These are phyloP conservation scores for Nyctereutes procyonoides DNA, from an alignment of 2,113 vertebrate genomes.

Conservation along the genomic window DNA sequence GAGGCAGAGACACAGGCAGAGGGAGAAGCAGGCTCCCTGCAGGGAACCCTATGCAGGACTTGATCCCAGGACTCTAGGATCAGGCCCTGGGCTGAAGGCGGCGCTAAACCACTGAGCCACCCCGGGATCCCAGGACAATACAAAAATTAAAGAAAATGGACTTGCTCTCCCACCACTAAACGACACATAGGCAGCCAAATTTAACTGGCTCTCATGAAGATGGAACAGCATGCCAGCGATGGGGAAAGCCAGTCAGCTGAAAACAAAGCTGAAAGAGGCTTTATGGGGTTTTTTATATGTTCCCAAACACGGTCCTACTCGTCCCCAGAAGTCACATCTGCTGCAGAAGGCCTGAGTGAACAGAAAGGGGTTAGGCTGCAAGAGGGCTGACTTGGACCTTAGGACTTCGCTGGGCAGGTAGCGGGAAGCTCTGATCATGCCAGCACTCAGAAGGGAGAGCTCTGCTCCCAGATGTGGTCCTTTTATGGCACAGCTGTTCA, in stretches of 20 bases:
- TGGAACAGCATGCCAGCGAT: neutral
- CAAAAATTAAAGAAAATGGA: neutral
- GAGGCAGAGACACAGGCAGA: no score
- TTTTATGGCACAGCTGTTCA: neutral
- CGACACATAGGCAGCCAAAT: neutral
- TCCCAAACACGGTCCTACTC: neutral
- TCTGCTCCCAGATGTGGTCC: neutral
- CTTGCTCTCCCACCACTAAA: neutral
- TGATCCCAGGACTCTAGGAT: no score
- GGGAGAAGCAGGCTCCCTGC: no score
- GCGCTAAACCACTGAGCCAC: no score
- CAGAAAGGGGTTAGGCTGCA: neutral
- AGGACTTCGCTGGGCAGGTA: neutral
- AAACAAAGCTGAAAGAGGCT: neutral
- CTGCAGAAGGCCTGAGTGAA: neutral
- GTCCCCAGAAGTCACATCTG: neutral
- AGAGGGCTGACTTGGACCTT: neutral
- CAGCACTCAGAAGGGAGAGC: neutral
- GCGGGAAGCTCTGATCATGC: neutral
- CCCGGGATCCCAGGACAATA: neutral
- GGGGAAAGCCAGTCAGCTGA: neutral
- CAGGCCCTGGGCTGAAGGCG: no score
- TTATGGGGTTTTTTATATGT: neutral
- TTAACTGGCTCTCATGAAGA: neutral
- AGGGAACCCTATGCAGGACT: no score